Evolutionary conservation across 2,797 vertebrate genomes (phyloP).

Genomic region (Propithecus perrieri): DNA sequence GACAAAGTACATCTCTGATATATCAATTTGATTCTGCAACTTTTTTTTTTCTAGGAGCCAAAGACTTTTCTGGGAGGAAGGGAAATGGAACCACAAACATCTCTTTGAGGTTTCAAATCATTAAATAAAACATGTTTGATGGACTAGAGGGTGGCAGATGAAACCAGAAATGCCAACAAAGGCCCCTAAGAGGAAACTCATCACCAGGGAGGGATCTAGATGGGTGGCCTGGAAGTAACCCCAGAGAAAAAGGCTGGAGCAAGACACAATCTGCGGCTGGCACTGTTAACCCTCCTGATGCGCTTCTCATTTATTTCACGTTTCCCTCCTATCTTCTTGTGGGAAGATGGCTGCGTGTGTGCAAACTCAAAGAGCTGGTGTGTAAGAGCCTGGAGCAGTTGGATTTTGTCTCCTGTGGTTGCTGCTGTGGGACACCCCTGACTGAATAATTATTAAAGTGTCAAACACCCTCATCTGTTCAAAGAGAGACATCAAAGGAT

Average conservation of each 20-base stretch:
- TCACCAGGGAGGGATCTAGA: background rate
- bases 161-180: background rate
- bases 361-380: background rate
- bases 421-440: background rate
- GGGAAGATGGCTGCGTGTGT: background rate
- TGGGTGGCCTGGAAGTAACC: background rate
- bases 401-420: background rate
- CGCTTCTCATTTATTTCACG: background rate
- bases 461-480: too few relatives aligned
- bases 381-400: background rate
- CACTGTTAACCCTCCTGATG: too few relatives aligned
- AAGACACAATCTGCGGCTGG: background rate
- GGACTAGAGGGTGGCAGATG: background rate
- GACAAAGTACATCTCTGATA: background rate
- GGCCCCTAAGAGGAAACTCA: background rate
- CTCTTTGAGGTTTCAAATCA: background rate
- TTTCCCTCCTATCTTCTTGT: background rate
- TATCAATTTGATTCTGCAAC: background rate
- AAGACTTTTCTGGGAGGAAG: background rate
- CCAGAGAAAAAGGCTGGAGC: background rate
- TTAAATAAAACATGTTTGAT: background rate
- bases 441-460: too few relatives aligned
- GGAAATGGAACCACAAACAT: background rate
- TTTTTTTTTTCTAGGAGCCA: background rate
- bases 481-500: background rate